Base-by-base conservation (phyloP, 2,888 invertebrate genomes). In the Chymomyza amoena region DNA sequence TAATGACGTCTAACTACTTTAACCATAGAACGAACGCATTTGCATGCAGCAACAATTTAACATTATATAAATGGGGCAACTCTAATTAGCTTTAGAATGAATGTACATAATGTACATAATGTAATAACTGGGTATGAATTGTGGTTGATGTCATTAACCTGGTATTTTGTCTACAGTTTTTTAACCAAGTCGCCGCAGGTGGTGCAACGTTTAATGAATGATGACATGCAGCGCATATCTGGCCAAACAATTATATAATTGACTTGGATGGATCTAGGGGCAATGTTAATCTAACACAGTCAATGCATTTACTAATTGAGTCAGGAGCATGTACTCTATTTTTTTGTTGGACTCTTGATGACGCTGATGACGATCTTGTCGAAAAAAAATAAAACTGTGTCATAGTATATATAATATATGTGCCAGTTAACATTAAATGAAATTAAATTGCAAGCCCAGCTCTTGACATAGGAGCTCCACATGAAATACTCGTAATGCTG, bases 221-320 rank as follows among this genome's bases (percentile, higher is more conserved):
- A 59, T 59, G 59, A 59, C 59, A 59, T 13, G 28, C 59, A 28
- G 59, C 15, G 10, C 25, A 32, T 15, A 32, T n/a, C 15, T 4
- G 32, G 36, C 6, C 60, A 36, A 39, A 16, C 75, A 84, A 64
- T 84, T 84, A 80, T 79, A 71, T 87, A 87, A 84, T 87, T 82
- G 80, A 71, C 68, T 76, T 52, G 32, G 72, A 71, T 52, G 32
- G 72, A 71, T 61, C 60, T 18, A n/a, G 71, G 67, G 60, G 63
- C 15, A 72, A 28, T 56, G 57, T 32, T 10, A 45, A 45, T 10
- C 39, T 45, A 57, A 57, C 71, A 69, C 73, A 78, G 74, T 75
- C 77, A 72, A 61, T 85, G 84, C 84, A 83, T 79, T 79, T 77
- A 66, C 72, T 83, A 87, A 84, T 84, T 87, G 81, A 73, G 77